Evolutionary conservation across 2,888 invertebrate genomes (phyloP).

Genomic region (Exephanes ischioxanthus): DNA sequence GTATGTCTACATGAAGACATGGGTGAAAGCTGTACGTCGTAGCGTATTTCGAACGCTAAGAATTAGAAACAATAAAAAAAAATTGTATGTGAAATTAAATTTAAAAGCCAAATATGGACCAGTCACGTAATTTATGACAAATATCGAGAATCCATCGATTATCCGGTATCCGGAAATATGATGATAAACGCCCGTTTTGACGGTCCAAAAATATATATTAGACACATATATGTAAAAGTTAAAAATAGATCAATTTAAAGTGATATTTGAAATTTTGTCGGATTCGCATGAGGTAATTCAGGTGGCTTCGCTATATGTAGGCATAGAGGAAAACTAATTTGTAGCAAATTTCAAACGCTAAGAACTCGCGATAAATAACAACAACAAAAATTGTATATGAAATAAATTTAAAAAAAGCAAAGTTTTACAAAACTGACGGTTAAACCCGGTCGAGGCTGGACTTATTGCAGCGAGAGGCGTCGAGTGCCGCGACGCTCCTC

Average conservation of each 20-base stretch:
- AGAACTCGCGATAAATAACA: neutral
- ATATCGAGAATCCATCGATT: neutral
- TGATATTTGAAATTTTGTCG: too few species aligned
- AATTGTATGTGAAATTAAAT: neutral
- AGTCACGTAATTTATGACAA: neutral
- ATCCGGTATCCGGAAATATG: neutral
- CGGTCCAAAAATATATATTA: too few species aligned
- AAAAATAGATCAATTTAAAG: too few species aligned
- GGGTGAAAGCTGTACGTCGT: too few species aligned
- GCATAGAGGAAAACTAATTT: too few species aligned
- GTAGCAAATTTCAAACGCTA: too few species aligned
- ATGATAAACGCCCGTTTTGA: too few species aligned
- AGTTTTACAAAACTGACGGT: neutral
- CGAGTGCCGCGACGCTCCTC: constrained; percentile 27
- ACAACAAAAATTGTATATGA: neutral
- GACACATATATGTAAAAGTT: too few species aligned
- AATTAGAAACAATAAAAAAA: neutral
- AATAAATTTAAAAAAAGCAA: neutral
- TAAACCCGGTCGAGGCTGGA: constrained; percentile 7
- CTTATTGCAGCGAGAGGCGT: constrained; percentile 17
- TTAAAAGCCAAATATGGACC: neutral
- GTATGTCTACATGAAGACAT: too few species aligned
- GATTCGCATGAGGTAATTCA: too few species aligned
- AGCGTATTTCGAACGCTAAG: too few species aligned
- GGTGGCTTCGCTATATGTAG: too few species aligned